phyloP scores from a whole-genome alignment of 2,113 vertebrate species.

The Chlamydotis undulata region DNA sequence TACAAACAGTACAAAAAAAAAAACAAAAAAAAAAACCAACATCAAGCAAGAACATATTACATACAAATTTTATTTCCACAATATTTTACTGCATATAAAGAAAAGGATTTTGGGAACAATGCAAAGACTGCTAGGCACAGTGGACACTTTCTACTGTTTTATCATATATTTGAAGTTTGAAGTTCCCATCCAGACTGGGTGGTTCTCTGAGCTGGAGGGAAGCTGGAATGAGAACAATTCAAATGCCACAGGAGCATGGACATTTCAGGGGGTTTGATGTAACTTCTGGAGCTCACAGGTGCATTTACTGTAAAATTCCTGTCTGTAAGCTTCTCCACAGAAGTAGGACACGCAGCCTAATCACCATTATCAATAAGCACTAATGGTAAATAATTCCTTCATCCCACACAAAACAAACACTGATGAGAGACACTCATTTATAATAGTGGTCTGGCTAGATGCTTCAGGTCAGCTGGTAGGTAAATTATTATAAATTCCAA shows the following conservation, averaged over 20 bases:
- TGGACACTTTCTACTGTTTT: background rate
- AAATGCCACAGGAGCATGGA: background rate
- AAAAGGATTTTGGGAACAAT: background rate
- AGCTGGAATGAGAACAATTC: background rate
- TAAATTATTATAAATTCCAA: slow-evolving; percentile 56
- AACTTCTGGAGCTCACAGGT: background rate
- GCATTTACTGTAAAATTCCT: background rate
- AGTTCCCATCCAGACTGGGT: background rate
- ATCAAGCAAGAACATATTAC: background rate
- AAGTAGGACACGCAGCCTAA: background rate
- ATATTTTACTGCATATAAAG: background rate
- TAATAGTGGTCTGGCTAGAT: background rate
- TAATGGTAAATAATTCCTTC: slow-evolving; percentile 36
- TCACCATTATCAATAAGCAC: slow-evolving; percentile 17
- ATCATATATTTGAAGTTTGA: background rate
- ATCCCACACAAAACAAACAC: background rate
- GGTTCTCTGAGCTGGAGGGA: background rate
- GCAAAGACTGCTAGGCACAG: background rate
- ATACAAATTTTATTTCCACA: background rate
- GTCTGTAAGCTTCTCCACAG: background rate
- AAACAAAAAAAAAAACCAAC: too few species aligned
- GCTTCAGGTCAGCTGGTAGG: slow-evolving; percentile 1
- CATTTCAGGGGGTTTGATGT: background rate
- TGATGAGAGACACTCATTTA: background rate
- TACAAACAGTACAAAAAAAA: background rate